Evolutionary conservation across 2,113 vertebrate genomes (phyloP), one percentile per base, ranked within the genome.

Genomic region (Arvicanthis niloticus): DNA sequence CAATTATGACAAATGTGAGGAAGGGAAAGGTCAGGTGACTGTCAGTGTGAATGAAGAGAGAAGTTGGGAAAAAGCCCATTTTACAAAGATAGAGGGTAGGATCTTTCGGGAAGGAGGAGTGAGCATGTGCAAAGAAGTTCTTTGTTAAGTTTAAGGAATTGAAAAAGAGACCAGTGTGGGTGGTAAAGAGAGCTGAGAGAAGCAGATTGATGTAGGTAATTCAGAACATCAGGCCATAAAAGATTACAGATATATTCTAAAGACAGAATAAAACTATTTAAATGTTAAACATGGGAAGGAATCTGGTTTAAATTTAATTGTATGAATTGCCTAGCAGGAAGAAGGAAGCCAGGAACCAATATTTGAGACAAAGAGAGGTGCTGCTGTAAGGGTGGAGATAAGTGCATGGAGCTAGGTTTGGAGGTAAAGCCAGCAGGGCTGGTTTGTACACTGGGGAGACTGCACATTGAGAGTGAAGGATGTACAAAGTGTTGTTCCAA

Each of bases 11-110:
- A 91, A 91, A 12, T 94, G 4, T 65, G 60, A 45, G 91, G 56
- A 96, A 91, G 42, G 65, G 31, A 85, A 95, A 86, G 26, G 86
- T 6, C 9, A 94, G 67, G 5, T 45, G 91, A 72, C 7, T 76
- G 1, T 65, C 51, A 70, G 34, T 85, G 9, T 15, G 34, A 62
- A 76, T 72, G 58, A 53, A n/a, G 9, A 80, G 40, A 40, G 62
- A 45, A 22, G 7, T 2, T 76, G 21, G 78, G 70, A 72, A 91
- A 34, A 37, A 90, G 19, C 42, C 21, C 3, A 2, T 73, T 65
- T 93, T 72, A 0, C 3, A 62, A 73, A 91, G 73, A 65, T 15
- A 31, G 85, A 26, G 21, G 75, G 37, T 60, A 77, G 24, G 68
- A 56, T 91, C 37, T 10, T 48, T 3, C 68, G 82, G 51, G 76